Evolutionary conservation across 2,113 vertebrate species (phyloP).

Genomic region (Erpornis zantholeuca): DNA sequence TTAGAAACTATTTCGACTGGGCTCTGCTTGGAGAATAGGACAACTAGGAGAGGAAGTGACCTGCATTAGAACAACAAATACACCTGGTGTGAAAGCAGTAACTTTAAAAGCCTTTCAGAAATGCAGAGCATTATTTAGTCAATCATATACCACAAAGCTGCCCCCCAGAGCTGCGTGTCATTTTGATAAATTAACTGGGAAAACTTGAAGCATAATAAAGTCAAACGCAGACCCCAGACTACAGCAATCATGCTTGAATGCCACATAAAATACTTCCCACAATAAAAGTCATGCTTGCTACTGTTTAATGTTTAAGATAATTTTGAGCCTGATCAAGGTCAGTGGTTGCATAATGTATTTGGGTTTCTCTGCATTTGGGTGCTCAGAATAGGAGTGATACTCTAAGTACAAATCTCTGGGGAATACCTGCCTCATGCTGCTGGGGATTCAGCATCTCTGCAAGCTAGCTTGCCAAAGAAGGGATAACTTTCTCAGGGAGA

Average conservation of each 20-base stretch:
- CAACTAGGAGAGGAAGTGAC: not conserved
- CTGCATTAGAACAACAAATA: slow-evolving; percentile 25
- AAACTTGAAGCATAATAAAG: slow-evolving; percentile 50
- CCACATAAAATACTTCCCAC: slow-evolving; percentile 48
- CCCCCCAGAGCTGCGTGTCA: slow-evolving; percentile 55
- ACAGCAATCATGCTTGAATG: slow-evolving; percentile 40
- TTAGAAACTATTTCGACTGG: not conserved
- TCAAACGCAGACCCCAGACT: slow-evolving; percentile 18
- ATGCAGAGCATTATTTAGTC: slow-evolving; percentile 63
- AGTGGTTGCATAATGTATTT: slow-evolving; percentile 19
- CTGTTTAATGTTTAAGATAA: slow-evolving; percentile 64
- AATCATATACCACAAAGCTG: slow-evolving; percentile 70
- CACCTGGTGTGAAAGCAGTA: slow-evolving; percentile 55
- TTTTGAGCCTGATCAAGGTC: slow-evolving; percentile 71
- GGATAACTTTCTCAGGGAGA: not conserved
- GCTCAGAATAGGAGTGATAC: not conserved
- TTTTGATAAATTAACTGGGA: slow-evolving; percentile 73
- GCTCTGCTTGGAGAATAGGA: not conserved
- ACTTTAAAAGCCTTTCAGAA: slow-evolving; percentile 49
- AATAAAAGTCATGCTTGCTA: slow-evolving; percentile 58
- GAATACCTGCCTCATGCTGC: not conserved
- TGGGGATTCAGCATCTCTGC: not conserved
- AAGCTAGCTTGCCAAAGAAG: not conserved
- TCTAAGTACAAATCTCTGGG: not conserved
- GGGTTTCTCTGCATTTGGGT: not conserved